Evolutionary conservation across 2,113 vertebrate genomes (phyloP), one percentile per base, ranked within the genome.

Genomic region (Emydura subglobosa): DNA sequence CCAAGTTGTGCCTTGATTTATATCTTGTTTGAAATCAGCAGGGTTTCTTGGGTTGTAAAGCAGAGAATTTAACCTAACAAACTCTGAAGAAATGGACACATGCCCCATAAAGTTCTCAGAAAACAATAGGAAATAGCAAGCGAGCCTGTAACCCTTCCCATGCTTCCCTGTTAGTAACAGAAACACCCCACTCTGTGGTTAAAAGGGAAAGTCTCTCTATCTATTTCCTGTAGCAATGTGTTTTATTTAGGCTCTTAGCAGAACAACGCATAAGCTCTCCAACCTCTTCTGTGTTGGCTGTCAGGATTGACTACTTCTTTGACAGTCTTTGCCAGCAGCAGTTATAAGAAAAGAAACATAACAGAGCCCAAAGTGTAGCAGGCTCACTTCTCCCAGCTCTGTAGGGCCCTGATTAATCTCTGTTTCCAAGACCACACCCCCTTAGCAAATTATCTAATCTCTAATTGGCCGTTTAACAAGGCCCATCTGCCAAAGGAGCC

Each of bases 231-330:
- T 34, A 89, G 54, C 55, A 61, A 2, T 82, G 51, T 84, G 51
- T 95, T 96, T 94, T 89, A 89, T 94, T 95, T 93, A 91, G 85
- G 74, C 50, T 7, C 86, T 93, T 47, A 39, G 14, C 79, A 89
- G 81, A 92, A n/a, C 83, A 82, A 92, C 83, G 78, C 80, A 76
- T 49, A 85, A 79, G 54, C 49, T 72, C 74, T 59, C 82, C 3
- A 84, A 92, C 49, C 74, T 55, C 5, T 91, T 90, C 94, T 51
- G 5, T 59, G 22, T 25, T 78, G 74, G 42, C 22, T 47, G 13
- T 78, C 61, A 54, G n/a, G 25, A 31, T 61, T 85, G 10, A 3
- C 57, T 94, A 76, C 24, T 76, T 81, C 68, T 91, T 47, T 90
- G 74, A 59, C 57, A 4, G 4, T 54, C 59, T 95, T 92, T 83